These are phyloP conservation scores for Marmota monax DNA, from an alignment of 2,113 vertebrate species.

Conservation along the genomic window DNA sequence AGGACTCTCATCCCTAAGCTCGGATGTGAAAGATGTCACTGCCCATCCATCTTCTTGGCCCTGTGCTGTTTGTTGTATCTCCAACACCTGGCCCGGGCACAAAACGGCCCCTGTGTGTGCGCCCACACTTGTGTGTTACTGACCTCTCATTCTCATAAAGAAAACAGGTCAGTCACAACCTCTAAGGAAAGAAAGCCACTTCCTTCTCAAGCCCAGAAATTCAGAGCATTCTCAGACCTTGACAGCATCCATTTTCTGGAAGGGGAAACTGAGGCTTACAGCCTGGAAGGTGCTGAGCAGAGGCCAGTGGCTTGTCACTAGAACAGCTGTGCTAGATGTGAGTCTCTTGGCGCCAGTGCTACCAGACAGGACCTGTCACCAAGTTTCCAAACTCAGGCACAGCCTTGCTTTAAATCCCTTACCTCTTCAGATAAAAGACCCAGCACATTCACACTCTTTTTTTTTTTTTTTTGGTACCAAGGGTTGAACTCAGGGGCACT, in stretches of 20 bases:
- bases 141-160: background rate
- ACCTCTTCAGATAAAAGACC: background rate
- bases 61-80: background rate
- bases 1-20: background rate
- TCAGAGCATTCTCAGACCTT: background rate
- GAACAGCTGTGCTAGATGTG: background rate
- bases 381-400: background rate
- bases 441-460: background rate
- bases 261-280: background rate
- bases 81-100: too few relatives aligned
- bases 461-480: too few relatives aligned
- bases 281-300: background rate
- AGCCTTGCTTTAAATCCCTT: background rate
- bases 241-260: background rate
- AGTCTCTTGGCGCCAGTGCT: background rate
- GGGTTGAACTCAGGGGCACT: too few relatives aligned
- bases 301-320: background rate
- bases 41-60: background rate
- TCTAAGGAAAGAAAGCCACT: constrained; percentile 19
- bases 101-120: background rate
- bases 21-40: background rate
- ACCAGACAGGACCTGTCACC: background rate
- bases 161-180: background rate
- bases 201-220: background rate
- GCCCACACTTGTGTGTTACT: background rate